Evolutionary conservation across 2,797 vertebrate genomes (phyloP), one percentile per base, ranked within the genome.

Genomic region (Limnodromus scolopaceus): DNA sequence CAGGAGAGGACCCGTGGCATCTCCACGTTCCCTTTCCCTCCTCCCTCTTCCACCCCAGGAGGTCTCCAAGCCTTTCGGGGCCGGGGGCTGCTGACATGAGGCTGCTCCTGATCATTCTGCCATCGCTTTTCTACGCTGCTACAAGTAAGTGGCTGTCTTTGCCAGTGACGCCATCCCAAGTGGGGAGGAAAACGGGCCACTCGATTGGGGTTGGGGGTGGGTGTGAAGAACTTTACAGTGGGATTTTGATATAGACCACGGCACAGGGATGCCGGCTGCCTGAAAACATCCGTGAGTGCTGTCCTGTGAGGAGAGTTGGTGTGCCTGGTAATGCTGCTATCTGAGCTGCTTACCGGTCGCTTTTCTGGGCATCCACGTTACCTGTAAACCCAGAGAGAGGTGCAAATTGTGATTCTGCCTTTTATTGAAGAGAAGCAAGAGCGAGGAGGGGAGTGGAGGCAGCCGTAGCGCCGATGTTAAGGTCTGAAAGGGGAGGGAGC

Each of bases 381-480:
- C 51, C 36, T 11, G 36, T 5, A 11, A 36, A 24, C 23, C 30
- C 48, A 4, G 16, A 8, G 46, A 3, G 1, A 34, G 23, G 20
- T 16, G 30, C 14, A n/a, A 15, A 4, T 7, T 14, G 28, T 4
- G 39, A 11, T 36, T 69, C 18, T 68, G 48, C 49, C 43, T 27
- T 18, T 63, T 12, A 17, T 22, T 8, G 9, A 6, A 15, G 66
- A 61, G 34, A 36, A 48, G 16, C 34, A 63, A 13, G 57, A 10
- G 32, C 4, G 2, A 54, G 36, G 6, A 2, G 1, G 1, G 34
- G 48, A 63, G 69, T 27, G 20, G 70, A 28, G 3, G 34, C 39
- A 28, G 58, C 23, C 3, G 3, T 36, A 1, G 13, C 2, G 1
- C 18, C 1, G 1, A 8, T 1, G 25, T 22, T 32, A 8, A 1